These are phyloP conservation scores for Bombus huntii DNA, from an alignment of 1,140 invertebrate species.

Conservation along the genomic window DNA sequence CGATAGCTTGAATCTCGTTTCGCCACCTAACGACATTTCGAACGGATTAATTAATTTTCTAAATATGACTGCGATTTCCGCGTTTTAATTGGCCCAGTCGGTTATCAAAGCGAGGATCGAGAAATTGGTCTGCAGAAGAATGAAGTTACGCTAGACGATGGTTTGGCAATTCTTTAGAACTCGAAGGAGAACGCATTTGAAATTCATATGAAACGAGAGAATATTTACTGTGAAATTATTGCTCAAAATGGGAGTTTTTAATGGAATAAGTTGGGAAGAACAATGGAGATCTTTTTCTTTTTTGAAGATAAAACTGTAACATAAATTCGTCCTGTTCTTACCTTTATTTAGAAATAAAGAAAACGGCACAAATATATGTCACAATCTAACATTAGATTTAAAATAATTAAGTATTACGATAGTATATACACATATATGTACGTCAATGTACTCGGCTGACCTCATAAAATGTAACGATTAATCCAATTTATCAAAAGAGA, in stretches of 20 bases:
- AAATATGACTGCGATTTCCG: background rate
- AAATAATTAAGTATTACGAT: no score
- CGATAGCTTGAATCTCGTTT: background rate
- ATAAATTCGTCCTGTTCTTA: no score
- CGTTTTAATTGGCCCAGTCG: background rate
- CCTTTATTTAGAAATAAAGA: no score
- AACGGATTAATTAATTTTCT: constrained; percentile 1
- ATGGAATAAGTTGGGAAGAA: background rate
- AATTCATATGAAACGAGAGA: background rate
- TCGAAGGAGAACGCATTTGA: background rate
- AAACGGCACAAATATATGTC: no score
- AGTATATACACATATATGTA: no score
- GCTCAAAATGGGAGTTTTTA: background rate
- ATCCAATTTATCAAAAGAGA: no score
- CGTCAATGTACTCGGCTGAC: no score
- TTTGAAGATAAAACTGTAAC: background rate
- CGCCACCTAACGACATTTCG: background rate
- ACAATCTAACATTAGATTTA: no score
- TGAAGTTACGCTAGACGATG: background rate
- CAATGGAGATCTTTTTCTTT: background rate
- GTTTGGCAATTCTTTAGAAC: background rate
- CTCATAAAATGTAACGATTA: no score
- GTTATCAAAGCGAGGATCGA: background rate
- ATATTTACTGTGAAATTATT: background rate
- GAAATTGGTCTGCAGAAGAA: background rate